Evolutionary conservation across 2,797 vertebrate genomes (phyloP).

Genomic region (Prionace glauca): DNA sequence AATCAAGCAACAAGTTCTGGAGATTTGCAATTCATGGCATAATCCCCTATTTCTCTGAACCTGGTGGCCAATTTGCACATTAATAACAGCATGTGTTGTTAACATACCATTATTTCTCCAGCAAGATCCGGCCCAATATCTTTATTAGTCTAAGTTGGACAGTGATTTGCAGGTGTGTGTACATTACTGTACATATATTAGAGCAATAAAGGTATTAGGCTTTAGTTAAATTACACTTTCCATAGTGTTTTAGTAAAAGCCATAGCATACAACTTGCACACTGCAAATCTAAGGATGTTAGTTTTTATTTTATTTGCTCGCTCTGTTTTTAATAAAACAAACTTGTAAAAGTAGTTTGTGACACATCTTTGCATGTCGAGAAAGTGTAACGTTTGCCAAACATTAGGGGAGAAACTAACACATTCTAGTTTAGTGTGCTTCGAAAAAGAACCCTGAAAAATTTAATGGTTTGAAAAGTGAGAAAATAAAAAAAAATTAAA

Average conservation of each 20-base stretch:
- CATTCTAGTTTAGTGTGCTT: background rate
- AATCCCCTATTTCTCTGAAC: background rate
- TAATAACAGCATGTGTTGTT: background rate
- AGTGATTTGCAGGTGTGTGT: background rate
- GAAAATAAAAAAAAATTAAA: background rate
- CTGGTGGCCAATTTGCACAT: background rate
- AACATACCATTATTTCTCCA: background rate
- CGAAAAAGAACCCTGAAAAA: background rate
- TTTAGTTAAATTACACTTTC: background rate
- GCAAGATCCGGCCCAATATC: background rate
- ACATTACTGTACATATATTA: background rate
- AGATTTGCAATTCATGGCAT: background rate
- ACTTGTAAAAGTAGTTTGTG: background rate
- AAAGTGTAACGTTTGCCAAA: background rate
- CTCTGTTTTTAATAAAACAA: constrained; percentile 22
- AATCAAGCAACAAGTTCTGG: background rate
- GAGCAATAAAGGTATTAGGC: background rate
- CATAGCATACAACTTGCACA: background rate
- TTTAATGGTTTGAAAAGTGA: constrained; percentile 6
- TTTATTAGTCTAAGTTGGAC: background rate
- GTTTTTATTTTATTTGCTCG: background rate
- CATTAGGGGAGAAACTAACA: background rate
- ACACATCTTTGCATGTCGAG: background rate
- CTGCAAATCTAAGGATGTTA: background rate
- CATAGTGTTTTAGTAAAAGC: background rate